These are phyloP conservation scores for Cochlearius cochlearius DNA, from an alignment of 2,113 vertebrate genomes.

Conservation along the genomic window DNA sequence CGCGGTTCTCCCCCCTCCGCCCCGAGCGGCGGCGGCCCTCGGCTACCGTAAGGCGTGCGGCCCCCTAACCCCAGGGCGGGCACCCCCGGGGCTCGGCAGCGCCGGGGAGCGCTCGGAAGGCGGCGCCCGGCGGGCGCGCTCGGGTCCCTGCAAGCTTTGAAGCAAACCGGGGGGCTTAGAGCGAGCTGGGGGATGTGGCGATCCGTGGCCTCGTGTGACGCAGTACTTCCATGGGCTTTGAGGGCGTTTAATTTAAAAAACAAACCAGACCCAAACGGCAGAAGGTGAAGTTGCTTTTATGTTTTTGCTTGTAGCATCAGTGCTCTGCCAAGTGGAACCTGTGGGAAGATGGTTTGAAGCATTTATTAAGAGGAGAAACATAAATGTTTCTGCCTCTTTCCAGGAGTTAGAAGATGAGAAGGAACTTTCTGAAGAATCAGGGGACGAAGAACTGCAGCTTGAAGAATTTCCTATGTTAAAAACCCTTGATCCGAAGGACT, in stretches of 20 bases:
- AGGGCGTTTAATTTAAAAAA: background rate
- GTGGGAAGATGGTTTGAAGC: conserved; percentile 99
- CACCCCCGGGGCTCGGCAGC: no score
- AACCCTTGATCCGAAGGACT: conserved; percentile 98
- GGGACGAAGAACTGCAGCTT: conserved; percentile 93
- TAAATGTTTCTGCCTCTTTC: conserved; percentile 92
- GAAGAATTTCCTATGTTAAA: conserved; percentile 94
- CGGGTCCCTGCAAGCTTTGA: no score
- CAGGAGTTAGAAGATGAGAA: conserved; percentile 97
- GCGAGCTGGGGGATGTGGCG: rapidly evolving
- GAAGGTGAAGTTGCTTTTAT: conserved; percentile 44
- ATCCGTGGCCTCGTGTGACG: background rate
- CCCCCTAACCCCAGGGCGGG: no score
- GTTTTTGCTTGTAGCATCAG: conserved; percentile 82
- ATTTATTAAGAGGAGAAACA: conserved; percentile 90
- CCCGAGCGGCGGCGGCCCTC: no score
- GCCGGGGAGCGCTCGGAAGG: no score
- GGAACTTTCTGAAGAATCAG: conserved; percentile 90
- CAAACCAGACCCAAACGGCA: no score
- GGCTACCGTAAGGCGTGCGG: no score
- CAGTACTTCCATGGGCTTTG: background rate
- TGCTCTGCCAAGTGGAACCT: conserved; percentile 91
- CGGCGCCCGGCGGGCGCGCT: no score
- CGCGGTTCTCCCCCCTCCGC: no score
- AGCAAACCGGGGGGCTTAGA: rapidly evolving